Percentiles rank a stretch among this genome's conserved stretches.
phyloP scores from a whole-genome alignment of 2,888 invertebrate species.

The Temnothorax ravouxi region DNA sequence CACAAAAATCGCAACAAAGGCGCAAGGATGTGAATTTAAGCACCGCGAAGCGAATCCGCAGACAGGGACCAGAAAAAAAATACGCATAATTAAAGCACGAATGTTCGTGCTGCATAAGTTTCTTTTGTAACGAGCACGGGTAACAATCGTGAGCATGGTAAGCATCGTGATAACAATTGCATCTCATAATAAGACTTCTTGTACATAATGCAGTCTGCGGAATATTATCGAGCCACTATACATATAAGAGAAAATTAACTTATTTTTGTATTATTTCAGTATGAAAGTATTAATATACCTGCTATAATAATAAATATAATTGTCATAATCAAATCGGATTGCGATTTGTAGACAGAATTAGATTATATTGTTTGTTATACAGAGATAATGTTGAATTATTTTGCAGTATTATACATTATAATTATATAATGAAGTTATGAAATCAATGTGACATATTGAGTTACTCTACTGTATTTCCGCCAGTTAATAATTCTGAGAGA shows the following conservation, averaged over 20 bases:
- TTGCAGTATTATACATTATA: not conserved
- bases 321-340: not conserved
- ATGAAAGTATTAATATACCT: not conserved
- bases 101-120: conserved; percentile 29
- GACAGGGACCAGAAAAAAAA: conserved; percentile 4
- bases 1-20: conserved; percentile 42
- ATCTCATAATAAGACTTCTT: not conserved
- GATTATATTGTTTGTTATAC: conserved; percentile 3
- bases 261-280: not conserved
- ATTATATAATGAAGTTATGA: not conserved
- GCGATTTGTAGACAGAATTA: not conserved
- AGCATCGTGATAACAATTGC: conserved; percentile 23
- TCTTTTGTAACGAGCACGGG: not conserved
- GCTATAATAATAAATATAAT: not conserved
- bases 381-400: not conserved
- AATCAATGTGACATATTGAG: not conserved
- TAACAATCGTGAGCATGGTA: too few relatives aligned
- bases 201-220: not conserved
- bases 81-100: conserved; percentile 32
- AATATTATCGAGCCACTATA: not conserved
- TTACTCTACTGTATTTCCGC: not conserved
- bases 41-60: not conserved
- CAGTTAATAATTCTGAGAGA: conserved; percentile 2
- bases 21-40: conserved; percentile 45
- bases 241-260: not conserved